A percentile compares a stretch with the other conserved stretches of the same genome.
Evolutionary conservation across 1,140 invertebrate genomes (phyloP).

Genomic region (Drosophila yakuba): DNA sequence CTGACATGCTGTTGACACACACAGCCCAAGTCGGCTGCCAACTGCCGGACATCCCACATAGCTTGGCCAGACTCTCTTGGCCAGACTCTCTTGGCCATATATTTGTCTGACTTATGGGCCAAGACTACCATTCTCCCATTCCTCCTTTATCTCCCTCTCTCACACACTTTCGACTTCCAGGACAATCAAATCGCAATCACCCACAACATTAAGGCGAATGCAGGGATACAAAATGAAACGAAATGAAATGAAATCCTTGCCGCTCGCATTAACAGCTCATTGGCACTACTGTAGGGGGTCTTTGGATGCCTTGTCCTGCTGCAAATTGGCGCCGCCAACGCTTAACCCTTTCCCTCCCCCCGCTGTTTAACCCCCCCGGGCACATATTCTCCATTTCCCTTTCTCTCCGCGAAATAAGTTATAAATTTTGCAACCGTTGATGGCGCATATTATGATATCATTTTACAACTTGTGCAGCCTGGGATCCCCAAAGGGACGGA

Average conservation of each 20-base stretch:
- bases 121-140: neutral
- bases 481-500: constrained; percentile 19
- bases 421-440: constrained; percentile 83
- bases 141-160: neutral
- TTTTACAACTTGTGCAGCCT: constrained; percentile 79
- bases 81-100: constrained; percentile 51
- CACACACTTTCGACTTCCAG: neutral
- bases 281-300: constrained; percentile 80
- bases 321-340: constrained; percentile 76
- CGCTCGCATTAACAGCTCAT: constrained; percentile 82
- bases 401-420: constrained; percentile 67
- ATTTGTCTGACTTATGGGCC: constrained; percentile 35
- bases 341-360: constrained; percentile 39
- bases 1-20: constrained; percentile 75
- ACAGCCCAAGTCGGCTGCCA: constrained; percentile 65
- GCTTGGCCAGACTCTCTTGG: constrained; percentile 53
- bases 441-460: constrained; percentile 83
- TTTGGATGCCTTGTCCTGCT: constrained; percentile 8
- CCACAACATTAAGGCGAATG: constrained; percentile 76
- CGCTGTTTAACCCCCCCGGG: neutral
- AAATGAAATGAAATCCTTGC: constrained; percentile 82
- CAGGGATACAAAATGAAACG: constrained; percentile 63
- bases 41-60: constrained; percentile 69
- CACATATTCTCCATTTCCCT: constrained; percentile 11
- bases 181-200: constrained; percentile 80